A percentile compares a stretch with the other conserved stretches of the same genome.
These are phyloP conservation scores for Itoplectis maculator DNA, from an alignment of 2,888 invertebrate genomes.

Conservation along the genomic window DNA sequence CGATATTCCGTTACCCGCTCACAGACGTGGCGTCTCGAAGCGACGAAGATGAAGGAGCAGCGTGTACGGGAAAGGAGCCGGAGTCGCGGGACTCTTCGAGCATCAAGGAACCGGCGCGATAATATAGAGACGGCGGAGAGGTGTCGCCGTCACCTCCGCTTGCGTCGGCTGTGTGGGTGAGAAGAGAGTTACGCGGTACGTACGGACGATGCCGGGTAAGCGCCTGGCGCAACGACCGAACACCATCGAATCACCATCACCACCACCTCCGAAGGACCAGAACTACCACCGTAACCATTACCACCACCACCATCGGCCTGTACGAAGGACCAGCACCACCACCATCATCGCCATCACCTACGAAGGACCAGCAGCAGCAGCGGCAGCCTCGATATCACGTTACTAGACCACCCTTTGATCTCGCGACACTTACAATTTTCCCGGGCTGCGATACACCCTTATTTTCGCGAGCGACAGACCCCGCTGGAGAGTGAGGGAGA, in stretches of 20 bases:
- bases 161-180: not conserved
- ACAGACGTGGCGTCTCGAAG: conserved; percentile 53
- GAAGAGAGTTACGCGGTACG: not conserved
- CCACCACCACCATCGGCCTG: not conserved
- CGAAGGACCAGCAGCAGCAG: conserved; percentile 43
- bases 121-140: conserved; percentile 49
- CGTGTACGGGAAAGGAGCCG: not conserved
- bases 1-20: conserved; percentile 74
- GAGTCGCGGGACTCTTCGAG: conserved; percentile 48
- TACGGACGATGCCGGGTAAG: conserved; percentile 30
- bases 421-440: conserved; percentile 85
- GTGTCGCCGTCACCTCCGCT: not conserved
- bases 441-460: conserved; percentile 80
- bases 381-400: conserved; percentile 82
- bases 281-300: too few relatives aligned
- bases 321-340: too few relatives aligned
- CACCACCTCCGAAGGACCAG: too few relatives aligned
- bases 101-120: conserved; percentile 55
- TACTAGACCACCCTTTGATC: conserved; percentile 83
- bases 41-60: conserved; percentile 58
- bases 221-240: not conserved
- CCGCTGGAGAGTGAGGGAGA: too few relatives aligned
- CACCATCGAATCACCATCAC: not conserved
- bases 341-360: not conserved
- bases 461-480: conserved; percentile 64